A percentile compares a stretch with the other conserved stretches of the same genome.
These are phyloP conservation scores for Fringilla coelebs DNA, from an alignment of 2,797 vertebrate species.

Conservation along the genomic window DNA sequence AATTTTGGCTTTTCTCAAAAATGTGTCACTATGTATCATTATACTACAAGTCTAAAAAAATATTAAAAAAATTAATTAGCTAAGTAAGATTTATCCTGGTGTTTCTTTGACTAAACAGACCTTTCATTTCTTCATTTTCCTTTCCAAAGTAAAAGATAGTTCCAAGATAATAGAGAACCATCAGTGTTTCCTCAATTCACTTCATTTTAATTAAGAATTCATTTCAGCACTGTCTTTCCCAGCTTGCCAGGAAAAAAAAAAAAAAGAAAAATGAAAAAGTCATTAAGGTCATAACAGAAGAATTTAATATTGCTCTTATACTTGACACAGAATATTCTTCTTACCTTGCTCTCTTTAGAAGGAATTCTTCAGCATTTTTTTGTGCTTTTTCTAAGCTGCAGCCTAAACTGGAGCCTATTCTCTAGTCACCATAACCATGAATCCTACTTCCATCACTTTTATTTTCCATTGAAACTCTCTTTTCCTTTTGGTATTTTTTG, in stretches of 20 bases:
- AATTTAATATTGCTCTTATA: background rate
- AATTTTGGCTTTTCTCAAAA: background rate
- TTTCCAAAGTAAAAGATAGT: background rate
- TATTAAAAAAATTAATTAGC: background rate
- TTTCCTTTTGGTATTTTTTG: background rate
- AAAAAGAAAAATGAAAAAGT: background rate
- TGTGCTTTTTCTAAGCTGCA: background rate
- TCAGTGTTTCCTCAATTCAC: background rate
- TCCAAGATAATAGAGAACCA: background rate
- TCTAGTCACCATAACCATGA: background rate
- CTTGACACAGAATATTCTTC: background rate
- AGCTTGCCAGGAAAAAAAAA: background rate
- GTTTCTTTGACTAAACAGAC: background rate
- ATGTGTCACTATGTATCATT: background rate
- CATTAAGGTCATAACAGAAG: background rate
- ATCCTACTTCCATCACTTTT: background rate
- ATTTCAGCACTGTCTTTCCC: background rate
- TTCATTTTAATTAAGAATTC: background rate
- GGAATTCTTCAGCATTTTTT: background rate
- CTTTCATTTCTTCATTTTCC: background rate
- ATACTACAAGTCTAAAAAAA: background rate
- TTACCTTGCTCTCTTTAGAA: background rate
- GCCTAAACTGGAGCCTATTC: background rate
- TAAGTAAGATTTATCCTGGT: background rate
- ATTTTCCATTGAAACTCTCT: background rate